A percentile compares a stretch with the other conserved stretches of the same genome.
phyloP scores from a whole-genome alignment of 1,140 invertebrate genomes.

The Penaeus chinensis region DNA sequence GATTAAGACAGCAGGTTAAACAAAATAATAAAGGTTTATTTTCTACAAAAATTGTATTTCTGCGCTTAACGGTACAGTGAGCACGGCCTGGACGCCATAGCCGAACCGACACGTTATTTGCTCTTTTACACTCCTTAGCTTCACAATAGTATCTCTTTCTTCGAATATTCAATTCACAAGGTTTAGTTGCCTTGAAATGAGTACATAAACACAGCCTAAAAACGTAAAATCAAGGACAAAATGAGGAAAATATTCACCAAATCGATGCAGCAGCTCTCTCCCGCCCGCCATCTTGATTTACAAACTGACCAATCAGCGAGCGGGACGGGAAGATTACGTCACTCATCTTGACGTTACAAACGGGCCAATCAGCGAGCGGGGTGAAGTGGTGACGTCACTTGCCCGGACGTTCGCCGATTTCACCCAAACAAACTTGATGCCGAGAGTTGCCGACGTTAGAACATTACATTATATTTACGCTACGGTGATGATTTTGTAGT shows the following conservation, averaged over 20 bases:
- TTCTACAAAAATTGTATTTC: not conserved
- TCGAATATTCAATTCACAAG: not conserved
- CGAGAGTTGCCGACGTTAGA: too few relatives aligned
- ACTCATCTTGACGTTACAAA: conserved; percentile 39
- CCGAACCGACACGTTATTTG: too few relatives aligned
- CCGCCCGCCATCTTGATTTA: conserved; percentile 59
- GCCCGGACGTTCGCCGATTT: too few relatives aligned
- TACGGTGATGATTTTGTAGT: too few relatives aligned
- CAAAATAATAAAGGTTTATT: too few relatives aligned
- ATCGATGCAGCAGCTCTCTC: conserved; percentile 41
- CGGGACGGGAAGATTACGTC: conserved; percentile 42
- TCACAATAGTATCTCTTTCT: not conserved
- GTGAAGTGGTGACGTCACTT: not conserved
- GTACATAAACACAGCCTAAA: not conserved
- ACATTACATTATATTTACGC: too few relatives aligned
- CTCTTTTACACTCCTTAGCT: not conserved
- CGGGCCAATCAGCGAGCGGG: conserved; percentile 29
- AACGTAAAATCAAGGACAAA: conserved; percentile 7
- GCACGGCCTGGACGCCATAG: not conserved
- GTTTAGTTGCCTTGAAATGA: not conserved
- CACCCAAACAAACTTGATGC: too few relatives aligned
- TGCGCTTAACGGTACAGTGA: conserved; percentile 9
- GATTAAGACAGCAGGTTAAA: too few relatives aligned
- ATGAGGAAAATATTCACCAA: conserved; percentile 42
- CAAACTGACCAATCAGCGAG: conserved; percentile 56